Percentiles rank a stretch among this genome's conserved stretches.
phyloP scores from a whole-genome alignment of 2,888 invertebrate species.

The Agrochola macilenta region DNA sequence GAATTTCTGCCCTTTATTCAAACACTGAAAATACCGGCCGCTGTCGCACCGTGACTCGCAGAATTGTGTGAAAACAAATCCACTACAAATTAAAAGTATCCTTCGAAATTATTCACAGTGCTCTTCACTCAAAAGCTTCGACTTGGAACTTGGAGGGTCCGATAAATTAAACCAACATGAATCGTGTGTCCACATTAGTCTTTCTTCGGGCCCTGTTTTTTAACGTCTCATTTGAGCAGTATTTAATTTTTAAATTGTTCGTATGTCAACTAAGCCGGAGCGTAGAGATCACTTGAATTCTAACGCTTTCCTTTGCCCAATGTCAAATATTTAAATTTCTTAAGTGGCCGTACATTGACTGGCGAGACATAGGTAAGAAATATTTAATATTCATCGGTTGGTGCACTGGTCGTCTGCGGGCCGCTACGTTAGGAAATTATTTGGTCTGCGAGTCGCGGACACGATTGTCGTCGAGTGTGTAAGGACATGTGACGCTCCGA shows the following conservation, averaged over 20 bases:
- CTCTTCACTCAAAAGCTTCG: conserved; percentile 57
- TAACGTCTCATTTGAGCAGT: conserved; percentile 87
- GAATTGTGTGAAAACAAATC: conserved; percentile 63
- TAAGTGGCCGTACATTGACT: conserved; percentile 90
- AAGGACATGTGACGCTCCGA: conserved; percentile 81
- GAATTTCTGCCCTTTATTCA: conserved; percentile 82
- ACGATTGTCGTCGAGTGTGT: conserved; percentile 70
- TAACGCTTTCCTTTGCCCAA: conserved; percentile 90
- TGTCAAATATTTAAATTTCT: conserved; percentile 89
- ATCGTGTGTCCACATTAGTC: conserved; percentile 73
- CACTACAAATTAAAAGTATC: conserved; percentile 65
- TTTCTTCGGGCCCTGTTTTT: conserved; percentile 79
- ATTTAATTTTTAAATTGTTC: conserved; percentile 89
- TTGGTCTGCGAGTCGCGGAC: conserved; percentile 72
- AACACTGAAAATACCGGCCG: conserved; percentile 74
- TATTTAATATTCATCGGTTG: conserved; percentile 88
- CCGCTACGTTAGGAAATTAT: conserved; percentile 76
- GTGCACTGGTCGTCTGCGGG: conserved; percentile 74
- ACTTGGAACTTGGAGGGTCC: conserved; percentile 44
- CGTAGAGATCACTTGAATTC: conserved; percentile 90
- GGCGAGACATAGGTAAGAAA: conserved; percentile 84
- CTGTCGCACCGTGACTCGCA: conserved; percentile 53
- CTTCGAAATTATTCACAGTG: conserved; percentile 52
- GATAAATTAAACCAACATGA: conserved; percentile 59
- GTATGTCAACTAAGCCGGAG: conserved; percentile 87